Conservation (phyloP, 2,113 vertebrate genomes). For the Chaenocephalus aceratus region DNA sequence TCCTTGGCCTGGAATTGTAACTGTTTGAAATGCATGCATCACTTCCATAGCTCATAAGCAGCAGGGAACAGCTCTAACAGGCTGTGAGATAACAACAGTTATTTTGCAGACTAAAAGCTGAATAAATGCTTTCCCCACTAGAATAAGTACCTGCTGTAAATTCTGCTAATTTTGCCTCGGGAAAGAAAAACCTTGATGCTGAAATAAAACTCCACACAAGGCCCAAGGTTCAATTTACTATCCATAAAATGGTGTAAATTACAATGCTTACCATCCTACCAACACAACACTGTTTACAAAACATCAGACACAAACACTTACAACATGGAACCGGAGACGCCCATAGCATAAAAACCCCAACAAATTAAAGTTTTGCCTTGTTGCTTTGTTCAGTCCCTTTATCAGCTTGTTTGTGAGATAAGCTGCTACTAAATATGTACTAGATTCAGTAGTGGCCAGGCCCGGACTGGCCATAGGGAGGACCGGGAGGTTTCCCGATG, state of each 20-base stretch:
- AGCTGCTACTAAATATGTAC: no score
- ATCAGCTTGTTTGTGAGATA: background rate
- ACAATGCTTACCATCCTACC: background rate
- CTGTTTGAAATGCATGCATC: constrained; percentile 38
- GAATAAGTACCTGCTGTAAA: constrained; percentile 36
- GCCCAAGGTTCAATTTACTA: constrained; percentile 19
- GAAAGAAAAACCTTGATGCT: constrained; percentile 7
- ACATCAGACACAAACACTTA: background rate
- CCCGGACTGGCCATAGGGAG: no score
- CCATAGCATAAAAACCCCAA: no score
- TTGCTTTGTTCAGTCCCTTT: background rate
- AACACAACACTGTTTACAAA: constrained; percentile 7
- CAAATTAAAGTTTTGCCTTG: no score
- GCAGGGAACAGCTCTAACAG: constrained; percentile 27
- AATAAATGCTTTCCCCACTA: constrained; percentile 48
- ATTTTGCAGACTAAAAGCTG: constrained; percentile 57
- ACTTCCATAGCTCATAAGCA: constrained; percentile 33
- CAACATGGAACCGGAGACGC: no score
- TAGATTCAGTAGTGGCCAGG: no score
- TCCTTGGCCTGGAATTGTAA: constrained; percentile 17
- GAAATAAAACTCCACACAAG: constrained; percentile 5
- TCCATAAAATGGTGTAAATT: constrained; percentile 21
- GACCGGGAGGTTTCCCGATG: no score
- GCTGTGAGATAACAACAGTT: constrained; percentile 58
- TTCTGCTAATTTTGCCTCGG: constrained; percentile 13